Percentiles rank a stretch among this genome's conserved stretches.
Conservation (phyloP, 92 coral and sea anemone species). For the Umimayanthus chanpuru region DNA sequence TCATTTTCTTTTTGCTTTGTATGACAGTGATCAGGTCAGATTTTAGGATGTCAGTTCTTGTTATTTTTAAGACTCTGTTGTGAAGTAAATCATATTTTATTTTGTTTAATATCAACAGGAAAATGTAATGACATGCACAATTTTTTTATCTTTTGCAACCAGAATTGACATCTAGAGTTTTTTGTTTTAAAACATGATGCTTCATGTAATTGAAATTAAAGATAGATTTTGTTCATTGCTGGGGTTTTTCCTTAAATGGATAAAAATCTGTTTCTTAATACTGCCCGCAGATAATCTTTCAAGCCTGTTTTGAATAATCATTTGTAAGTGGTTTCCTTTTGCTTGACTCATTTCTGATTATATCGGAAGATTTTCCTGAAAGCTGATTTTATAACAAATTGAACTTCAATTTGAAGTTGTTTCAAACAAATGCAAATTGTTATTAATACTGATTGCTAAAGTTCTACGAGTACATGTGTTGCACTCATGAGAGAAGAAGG, state of each 20-base stretch:
- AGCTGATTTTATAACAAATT: not conserved
- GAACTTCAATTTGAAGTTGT: not conserved
- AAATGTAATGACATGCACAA: not conserved
- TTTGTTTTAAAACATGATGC: too few relatives aligned
- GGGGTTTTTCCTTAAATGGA: not conserved
- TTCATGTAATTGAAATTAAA: not conserved
- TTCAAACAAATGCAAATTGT: not conserved
- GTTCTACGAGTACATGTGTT: not conserved
- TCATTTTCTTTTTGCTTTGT: not conserved
- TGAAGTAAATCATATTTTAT: not conserved
- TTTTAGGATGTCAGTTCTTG: not conserved
- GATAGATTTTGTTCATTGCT: not conserved
- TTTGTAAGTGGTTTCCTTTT: not conserved
- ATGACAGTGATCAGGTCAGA: not conserved
- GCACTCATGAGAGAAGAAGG: not conserved
- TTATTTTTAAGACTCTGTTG: not conserved
- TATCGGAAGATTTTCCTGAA: not conserved
- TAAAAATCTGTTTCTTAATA: not conserved
- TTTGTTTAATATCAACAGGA: not conserved
- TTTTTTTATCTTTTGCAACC: not conserved
- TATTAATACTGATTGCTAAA: too few relatives aligned
- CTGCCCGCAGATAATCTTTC: not conserved
- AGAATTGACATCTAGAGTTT: not conserved
- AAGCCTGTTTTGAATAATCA: not conserved
- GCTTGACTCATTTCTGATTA: not conserved